These are phyloP conservation scores for Eupithecia pulchellata DNA, from an alignment of 2,888 invertebrate genomes.

Conservation along the genomic window DNA sequence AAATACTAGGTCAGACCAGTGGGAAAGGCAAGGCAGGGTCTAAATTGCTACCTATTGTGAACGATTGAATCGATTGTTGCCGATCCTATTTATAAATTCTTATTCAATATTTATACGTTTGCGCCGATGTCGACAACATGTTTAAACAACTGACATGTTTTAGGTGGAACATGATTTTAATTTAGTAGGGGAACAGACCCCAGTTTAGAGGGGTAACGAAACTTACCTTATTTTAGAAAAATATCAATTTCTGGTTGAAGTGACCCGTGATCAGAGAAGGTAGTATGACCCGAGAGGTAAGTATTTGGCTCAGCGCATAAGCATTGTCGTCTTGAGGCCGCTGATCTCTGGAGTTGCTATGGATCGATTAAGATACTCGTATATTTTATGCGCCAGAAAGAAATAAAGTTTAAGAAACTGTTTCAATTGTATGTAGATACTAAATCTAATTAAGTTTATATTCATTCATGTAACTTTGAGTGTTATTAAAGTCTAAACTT, in stretches of 20 bases:
- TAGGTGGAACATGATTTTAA: background rate
- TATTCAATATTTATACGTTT: background rate
- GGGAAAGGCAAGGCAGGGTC: constrained; percentile 12
- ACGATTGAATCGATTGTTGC: constrained; percentile 1
- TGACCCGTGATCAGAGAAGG: background rate
- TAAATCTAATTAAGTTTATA: background rate
- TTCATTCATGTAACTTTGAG: too few relatives aligned
- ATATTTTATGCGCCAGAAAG: background rate
- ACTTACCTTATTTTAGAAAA: too few relatives aligned
- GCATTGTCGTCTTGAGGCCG: background rate
- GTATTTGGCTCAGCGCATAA: background rate
- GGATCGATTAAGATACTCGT: background rate
- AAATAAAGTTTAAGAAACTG: background rate
- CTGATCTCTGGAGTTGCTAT: too few relatives aligned
- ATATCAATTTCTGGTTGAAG: too few relatives aligned
- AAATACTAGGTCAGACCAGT: constrained; percentile 29
- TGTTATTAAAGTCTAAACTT: too few relatives aligned
- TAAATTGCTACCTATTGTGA: constrained; percentile 2
- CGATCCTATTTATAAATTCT: background rate
- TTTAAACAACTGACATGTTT: background rate
- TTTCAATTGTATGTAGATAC: background rate
- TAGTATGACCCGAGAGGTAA: background rate
- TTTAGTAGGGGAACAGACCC: background rate
- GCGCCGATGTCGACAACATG: background rate
- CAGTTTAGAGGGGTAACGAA: background rate